Base-by-base conservation (phyloP, 2,797 vertebrate genomes). In the Galago senegalensis region DNA sequence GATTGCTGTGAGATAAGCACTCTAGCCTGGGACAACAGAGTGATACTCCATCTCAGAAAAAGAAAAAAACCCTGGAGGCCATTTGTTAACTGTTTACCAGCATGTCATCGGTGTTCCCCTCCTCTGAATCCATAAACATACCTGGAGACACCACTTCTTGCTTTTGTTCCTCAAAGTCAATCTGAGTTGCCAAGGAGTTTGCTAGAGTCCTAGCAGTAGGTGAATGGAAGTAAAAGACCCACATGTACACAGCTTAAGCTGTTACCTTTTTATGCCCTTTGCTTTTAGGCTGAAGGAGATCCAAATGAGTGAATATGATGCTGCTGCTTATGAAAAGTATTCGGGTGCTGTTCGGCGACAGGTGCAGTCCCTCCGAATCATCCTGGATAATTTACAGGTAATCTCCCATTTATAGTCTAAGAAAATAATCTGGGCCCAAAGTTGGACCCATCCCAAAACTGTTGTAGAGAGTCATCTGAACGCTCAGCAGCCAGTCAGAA, bases 311-410 rank as follows among this genome's bases (percentile, higher is more conserved):
- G 99, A 99, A 87, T 99, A 99, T 13, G 99, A 99, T 20, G 99
- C 99, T 0, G 70, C 98, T 7, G 99, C 98, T 0, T 99, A 99
- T 0, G 99, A 99, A 95, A 99, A 99, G 61, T 99, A 99, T 98
- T 99, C 99, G 91, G 98, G 95, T 23, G 99, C 99, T 0, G 99
- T 99, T n/a, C 98, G 99, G 12, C 98, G 99, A 88, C 99, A 99
- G 86, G 99, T 99, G 60, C 99, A 99, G 93, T 99, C 99, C 3
- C 99, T 99, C 5, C 99, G 99, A 69, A 98, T 99, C 98, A 99
- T 99, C 98, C 98, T 99, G 98, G 99, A 99, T 98, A 99, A 98
- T 87, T 98, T 99, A 67, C 99, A 99, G 99, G 99, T 99, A 98
- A 98, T 75, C 58, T 87, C 37, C 8, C 14, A n/a, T 77, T 73